phyloP scores from a whole-genome alignment of 2,797 vertebrate genomes.

The Sardinella longiceps region DNA sequence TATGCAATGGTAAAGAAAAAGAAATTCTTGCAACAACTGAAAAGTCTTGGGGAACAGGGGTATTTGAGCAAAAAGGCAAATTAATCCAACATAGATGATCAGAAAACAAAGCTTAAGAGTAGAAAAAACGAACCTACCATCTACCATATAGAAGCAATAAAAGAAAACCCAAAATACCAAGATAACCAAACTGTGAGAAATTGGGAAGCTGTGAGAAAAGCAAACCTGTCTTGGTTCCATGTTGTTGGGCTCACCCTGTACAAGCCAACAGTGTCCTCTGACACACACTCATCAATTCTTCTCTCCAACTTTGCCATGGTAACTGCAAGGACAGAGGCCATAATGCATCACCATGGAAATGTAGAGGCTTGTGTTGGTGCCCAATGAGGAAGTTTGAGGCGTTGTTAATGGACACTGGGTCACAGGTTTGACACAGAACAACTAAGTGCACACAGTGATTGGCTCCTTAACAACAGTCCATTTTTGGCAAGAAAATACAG shows the following conservation, averaged over 20 bases:
- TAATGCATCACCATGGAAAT: constrained; percentile 19
- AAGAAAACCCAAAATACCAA: too few species aligned
- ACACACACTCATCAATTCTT: neutral
- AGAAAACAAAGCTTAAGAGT: too few species aligned
- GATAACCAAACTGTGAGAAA: too few species aligned
- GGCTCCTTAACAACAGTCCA: neutral
- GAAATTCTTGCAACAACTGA: too few species aligned
- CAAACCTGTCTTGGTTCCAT: too few species aligned
- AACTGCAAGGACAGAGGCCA: neutral
- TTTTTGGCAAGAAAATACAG: neutral
- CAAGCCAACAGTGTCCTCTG: neutral
- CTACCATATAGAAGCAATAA: too few species aligned
- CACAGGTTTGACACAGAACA: neutral
- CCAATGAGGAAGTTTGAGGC: neutral
- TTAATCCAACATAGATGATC: too few species aligned
- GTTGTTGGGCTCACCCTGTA: neutral
- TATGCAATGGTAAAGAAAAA: too few species aligned
- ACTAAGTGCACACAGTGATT: neutral
- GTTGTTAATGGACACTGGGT: neutral
- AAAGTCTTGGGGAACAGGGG: too few species aligned
- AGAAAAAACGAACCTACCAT: too few species aligned
- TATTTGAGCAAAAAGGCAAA: too few species aligned
- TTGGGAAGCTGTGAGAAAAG: neutral
- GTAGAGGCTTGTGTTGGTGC: neutral
- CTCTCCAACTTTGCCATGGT: constrained; percentile 4